Percentiles rank a stretch among this genome's conserved stretches.
phyloP scores from a whole-genome alignment of 1,140 invertebrate species.

The Aphelenchoides avenae region DNA sequence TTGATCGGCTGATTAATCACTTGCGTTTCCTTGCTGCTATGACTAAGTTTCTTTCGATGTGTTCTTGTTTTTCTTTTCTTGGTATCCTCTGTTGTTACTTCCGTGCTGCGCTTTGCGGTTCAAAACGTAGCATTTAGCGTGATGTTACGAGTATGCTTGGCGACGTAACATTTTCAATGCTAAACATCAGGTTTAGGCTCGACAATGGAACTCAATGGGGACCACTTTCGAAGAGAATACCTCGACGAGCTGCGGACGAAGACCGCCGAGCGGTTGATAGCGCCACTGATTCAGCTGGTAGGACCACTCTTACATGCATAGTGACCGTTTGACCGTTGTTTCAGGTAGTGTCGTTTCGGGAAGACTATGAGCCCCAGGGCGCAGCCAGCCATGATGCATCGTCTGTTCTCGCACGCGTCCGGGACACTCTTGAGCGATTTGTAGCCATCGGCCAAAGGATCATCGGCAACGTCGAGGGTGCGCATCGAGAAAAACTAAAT shows the following conservation, averaged over 20 bases:
- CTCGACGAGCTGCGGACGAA: slow-evolving; percentile 31
- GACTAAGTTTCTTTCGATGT: too few species aligned
- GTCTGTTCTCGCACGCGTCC: slow-evolving; percentile 8
- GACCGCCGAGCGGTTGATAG: slow-evolving; percentile 26
- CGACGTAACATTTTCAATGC: not conserved
- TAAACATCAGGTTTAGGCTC: not conserved
- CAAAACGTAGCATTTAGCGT: not conserved
- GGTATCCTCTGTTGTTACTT: not conserved
- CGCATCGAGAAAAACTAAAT: slow-evolving; percentile 24
- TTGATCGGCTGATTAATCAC: too few species aligned
- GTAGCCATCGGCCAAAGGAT: slow-evolving; percentile 11
- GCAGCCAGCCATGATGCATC: slow-evolving; percentile 12
- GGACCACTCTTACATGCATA: slow-evolving; percentile 5
- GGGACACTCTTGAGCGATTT: slow-evolving; percentile 19
- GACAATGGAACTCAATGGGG: slow-evolving; percentile 5
- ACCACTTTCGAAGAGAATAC: slow-evolving; percentile 24
- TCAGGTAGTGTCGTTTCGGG: slow-evolving; percentile 32
- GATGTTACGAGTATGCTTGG: slow-evolving; percentile 1
- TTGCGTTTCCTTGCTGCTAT: too few species aligned
- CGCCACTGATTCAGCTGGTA: slow-evolving; percentile 29
- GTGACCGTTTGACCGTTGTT: slow-evolving; percentile 6
- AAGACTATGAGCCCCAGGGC: slow-evolving; percentile 10
- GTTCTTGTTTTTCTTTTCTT: not conserved
- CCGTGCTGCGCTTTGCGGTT: not conserved
- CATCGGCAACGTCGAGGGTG: slow-evolving; percentile 20